phyloP scores from a whole-genome alignment of 2,797 vertebrate species.

The Dromococcyx pavoninus region DNA sequence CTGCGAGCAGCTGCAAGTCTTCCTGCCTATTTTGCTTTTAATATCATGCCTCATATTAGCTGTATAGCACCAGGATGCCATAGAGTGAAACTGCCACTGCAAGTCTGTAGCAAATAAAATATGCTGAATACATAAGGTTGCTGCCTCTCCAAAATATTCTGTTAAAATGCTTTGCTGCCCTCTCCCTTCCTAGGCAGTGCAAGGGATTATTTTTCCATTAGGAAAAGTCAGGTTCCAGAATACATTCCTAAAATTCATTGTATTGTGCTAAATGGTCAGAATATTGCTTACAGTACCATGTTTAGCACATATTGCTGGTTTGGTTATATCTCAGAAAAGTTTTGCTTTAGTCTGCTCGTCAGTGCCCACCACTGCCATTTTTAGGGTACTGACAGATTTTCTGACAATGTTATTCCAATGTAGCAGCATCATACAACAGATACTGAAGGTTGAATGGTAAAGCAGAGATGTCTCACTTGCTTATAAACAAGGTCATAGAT shows the following conservation, averaged over 20 bases:
- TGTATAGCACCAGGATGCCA: background rate
- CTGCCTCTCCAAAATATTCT: background rate
- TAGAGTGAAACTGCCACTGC: background rate
- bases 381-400: background rate
- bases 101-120: background rate
- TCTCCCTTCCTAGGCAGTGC: background rate
- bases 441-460: background rate
- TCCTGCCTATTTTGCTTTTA: background rate
- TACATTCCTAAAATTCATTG: constrained; percentile 5
- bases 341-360: background rate
- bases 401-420: background rate
- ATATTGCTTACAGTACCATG: background rate
- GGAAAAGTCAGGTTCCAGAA: background rate
- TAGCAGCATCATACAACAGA: background rate
- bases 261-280: background rate
- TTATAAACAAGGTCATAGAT: background rate
- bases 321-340: background rate
- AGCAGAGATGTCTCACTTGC: background rate
- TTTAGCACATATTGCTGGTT: background rate
- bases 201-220: constrained; percentile 15
- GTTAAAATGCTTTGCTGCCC: background rate
- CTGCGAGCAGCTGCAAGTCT: background rate
- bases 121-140: background rate
- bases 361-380: background rate
- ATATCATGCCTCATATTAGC: background rate